A percentile compares a stretch with the other conserved stretches of the same genome.
Evolutionary conservation across 2,888 invertebrate species (phyloP).

Genomic region (Papilio protenor): DNA sequence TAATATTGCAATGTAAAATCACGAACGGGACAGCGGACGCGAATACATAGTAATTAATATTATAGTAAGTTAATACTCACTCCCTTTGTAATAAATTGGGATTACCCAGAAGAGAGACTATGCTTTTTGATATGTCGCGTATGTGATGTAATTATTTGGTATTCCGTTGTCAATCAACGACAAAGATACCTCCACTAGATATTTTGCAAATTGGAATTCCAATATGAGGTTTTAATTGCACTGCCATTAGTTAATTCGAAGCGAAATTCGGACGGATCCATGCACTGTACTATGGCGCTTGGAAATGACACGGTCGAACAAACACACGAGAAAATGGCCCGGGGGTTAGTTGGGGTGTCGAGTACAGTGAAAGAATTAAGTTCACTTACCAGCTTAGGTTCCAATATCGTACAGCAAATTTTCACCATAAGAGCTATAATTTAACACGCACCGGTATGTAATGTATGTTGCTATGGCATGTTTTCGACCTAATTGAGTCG

Average conservation of each 20-base stretch:
- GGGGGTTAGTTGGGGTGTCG: conserved; percentile 14
- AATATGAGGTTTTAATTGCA: conserved; percentile 19
- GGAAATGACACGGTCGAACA: conserved; percentile 35
- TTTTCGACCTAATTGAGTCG: neutral
- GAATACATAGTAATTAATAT: neutral
- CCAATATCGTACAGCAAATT: neutral
- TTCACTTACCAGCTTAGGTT: neutral
- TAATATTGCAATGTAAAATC: neutral
- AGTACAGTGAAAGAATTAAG: conserved; percentile 10
- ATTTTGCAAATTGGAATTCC: neutral
- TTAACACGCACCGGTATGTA: neutral
- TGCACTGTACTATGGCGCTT: neutral
- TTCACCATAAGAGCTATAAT: neutral
- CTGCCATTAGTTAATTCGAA: conserved; percentile 18
- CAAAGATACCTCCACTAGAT: neutral
- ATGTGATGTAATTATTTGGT: neutral
- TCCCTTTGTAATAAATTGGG: neutral
- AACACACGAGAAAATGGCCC: conserved; percentile 16
- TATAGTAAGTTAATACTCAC: neutral
- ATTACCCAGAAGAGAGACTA: neutral
- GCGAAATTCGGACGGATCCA: neutral
- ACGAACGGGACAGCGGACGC: neutral
- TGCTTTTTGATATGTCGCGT: neutral
- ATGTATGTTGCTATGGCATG: neutral
- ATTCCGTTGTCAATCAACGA: neutral